Evolutionary conservation across 1,140 invertebrate species (phyloP).

Genomic region (Brachionus sp.): DNA sequence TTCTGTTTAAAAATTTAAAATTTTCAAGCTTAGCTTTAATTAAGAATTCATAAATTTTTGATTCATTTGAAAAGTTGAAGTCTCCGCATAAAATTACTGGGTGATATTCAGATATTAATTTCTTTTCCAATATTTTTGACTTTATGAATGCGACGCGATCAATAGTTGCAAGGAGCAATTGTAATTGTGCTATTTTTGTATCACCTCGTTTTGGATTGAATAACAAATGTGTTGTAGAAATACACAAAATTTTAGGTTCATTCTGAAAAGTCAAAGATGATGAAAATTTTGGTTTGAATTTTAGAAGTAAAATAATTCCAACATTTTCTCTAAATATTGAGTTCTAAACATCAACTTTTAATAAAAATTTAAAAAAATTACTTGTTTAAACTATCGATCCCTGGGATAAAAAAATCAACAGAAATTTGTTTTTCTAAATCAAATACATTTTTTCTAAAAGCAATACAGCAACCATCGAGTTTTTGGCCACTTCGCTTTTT

Average conservation of each 20-base stretch:
- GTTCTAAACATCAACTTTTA: not conserved
- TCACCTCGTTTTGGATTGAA: slow-evolving; percentile 84
- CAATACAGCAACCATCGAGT: slow-evolving; percentile 31
- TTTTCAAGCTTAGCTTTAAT: not conserved
- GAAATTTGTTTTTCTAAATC: not conserved
- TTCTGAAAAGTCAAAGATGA: not conserved
- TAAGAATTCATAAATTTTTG: slow-evolving; percentile 71
- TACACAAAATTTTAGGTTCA: slow-evolving; percentile 48
- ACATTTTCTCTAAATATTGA: slow-evolving; percentile 28
- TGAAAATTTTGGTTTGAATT: not conserved
- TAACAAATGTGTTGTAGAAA: slow-evolving; percentile 88
- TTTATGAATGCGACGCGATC: slow-evolving; percentile 59
- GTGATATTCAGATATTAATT: slow-evolving; percentile 62
- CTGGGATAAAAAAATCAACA: slow-evolving; percentile 20
- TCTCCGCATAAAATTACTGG: slow-evolving; percentile 83
- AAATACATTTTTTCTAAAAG: not conserved
- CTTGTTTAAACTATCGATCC: not conserved
- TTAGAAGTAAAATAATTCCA: slow-evolving; percentile 8
- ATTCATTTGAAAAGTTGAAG: slow-evolving; percentile 74
- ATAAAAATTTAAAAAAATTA: not conserved
- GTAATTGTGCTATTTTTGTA: slow-evolving; percentile 75
- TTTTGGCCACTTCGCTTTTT: slow-evolving; percentile 9
- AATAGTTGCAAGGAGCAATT: slow-evolving; percentile 75
- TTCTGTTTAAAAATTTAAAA: slow-evolving; percentile 8
- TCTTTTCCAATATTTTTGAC: slow-evolving; percentile 42